Percentiles rank a stretch among this genome's conserved stretches.
These are phyloP conservation scores for Lasioglossum lativentre DNA, from an alignment of 2,888 invertebrate genomes.

Conservation along the genomic window DNA sequence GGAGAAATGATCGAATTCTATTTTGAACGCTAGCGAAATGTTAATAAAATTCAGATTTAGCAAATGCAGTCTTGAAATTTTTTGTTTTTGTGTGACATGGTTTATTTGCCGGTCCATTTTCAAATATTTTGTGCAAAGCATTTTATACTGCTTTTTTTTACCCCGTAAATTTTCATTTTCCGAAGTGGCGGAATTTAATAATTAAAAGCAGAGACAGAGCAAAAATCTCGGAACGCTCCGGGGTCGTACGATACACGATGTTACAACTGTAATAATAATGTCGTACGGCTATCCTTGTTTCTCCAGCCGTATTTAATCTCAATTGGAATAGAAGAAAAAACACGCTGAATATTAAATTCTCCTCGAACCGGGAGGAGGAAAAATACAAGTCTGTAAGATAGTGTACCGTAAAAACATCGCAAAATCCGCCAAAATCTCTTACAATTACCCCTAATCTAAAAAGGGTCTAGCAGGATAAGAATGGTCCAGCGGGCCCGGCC, in stretches of 20 bases:
- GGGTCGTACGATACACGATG: not conserved
- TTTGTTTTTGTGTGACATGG: too few relatives aligned
- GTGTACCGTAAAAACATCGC: not conserved
- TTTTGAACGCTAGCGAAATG: too few relatives aligned
- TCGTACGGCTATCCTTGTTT: constrained; percentile 5
- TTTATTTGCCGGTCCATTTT: not conserved
- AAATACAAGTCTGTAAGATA: not conserved
- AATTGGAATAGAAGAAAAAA: not conserved
- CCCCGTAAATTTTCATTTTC: not conserved
- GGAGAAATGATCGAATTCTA: too few relatives aligned
- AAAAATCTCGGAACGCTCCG: not conserved
- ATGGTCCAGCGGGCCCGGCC: too few relatives aligned
- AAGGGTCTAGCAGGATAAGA: too few relatives aligned
- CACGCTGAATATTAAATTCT: constrained; percentile 19
- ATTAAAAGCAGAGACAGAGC: not conserved
- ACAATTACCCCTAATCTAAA: too few relatives aligned
- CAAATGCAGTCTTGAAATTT: too few relatives aligned
- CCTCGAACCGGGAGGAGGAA: not conserved
- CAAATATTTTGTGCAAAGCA: not conserved
- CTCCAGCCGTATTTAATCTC: not conserved
- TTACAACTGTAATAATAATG: not conserved
- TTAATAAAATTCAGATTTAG: too few relatives aligned
- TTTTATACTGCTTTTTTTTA: too few relatives aligned
- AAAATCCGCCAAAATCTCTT: too few relatives aligned
- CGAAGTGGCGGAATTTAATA: not conserved